phyloP scores from a whole-genome alignment of 1,140 invertebrate species.

The Bicyclus anynana region DNA sequence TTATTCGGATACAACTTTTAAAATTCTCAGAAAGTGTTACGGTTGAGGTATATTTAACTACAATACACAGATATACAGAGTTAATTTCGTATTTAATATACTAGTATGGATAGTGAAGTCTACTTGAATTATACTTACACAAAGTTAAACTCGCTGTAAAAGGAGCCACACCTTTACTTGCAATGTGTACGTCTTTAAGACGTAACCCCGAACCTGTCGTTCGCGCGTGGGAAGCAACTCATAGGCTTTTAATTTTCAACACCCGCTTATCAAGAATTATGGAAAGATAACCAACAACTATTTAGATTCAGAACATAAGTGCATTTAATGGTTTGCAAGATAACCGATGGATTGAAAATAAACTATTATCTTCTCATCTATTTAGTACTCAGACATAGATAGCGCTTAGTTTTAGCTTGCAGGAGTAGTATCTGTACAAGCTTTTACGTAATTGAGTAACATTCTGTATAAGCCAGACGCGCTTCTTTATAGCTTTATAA shows the following conservation, averaged over 20 bases:
- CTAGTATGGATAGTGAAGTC: too few species aligned
- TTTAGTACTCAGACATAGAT: background rate
- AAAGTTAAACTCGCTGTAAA: background rate
- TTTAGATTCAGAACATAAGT: constrained; percentile 38
- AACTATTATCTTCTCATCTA: background rate
- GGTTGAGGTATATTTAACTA: too few species aligned
- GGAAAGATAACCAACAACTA: constrained; percentile 50
- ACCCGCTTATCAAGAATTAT: constrained; percentile 48
- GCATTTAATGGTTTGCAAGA: constrained; percentile 16
- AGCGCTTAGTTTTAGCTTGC: too few species aligned
- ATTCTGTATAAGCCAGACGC: too few species aligned
- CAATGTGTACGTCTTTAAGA: constrained; percentile 30
- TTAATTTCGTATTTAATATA: too few species aligned
- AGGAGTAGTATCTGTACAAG: too few species aligned
- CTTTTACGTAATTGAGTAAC: too few species aligned
- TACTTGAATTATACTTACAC: background rate
- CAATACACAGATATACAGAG: too few species aligned
- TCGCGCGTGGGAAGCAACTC: constrained; percentile 53
- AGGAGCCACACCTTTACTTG: constrained; percentile 1
- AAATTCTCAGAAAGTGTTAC: too few species aligned
- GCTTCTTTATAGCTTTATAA: too few species aligned
- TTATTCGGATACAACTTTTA: too few species aligned
- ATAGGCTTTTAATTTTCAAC: constrained; percentile 70
- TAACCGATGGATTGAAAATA: constrained; percentile 6
- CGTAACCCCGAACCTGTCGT: constrained; percentile 46